Evolutionary conservation across 1,140 invertebrate species (phyloP).

Genomic region (Drosophila paulistorum): DNA sequence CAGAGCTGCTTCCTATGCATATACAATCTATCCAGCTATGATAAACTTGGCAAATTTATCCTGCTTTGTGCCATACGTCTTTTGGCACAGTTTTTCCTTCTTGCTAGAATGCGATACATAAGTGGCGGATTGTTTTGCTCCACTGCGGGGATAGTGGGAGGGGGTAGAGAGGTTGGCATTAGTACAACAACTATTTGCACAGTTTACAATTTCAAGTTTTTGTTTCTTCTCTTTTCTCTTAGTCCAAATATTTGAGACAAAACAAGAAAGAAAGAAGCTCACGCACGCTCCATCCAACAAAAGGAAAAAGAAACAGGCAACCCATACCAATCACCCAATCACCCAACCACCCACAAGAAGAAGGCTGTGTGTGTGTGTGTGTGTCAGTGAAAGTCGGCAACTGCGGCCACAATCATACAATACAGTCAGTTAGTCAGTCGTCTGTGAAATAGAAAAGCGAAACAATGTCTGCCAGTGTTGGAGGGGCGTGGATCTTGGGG

Average conservation of each 20-base stretch:
- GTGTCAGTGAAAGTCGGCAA: constrained; percentile 65
- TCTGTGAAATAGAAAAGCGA: constrained; percentile 79
- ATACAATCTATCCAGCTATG: constrained; percentile 52
- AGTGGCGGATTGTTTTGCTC: background rate
- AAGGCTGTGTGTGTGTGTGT: background rate
- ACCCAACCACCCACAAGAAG: background rate
- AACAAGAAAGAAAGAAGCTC: constrained; percentile 43
- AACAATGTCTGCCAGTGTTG: constrained; percentile 49
- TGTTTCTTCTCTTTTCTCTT: constrained; percentile 41
- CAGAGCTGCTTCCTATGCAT: constrained; percentile 14
- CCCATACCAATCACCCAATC: background rate
- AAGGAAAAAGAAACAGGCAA: no score
- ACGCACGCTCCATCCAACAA: constrained; percentile 35
- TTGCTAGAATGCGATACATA: constrained; percentile 2
- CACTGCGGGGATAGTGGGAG: background rate
- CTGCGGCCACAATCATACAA: constrained; percentile 29
- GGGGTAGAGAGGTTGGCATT: background rate
- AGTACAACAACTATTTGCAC: constrained; percentile 63
- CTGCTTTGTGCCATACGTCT: constrained; percentile 80
- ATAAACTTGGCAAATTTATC: constrained; percentile 81
- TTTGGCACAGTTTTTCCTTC: constrained; percentile 69
- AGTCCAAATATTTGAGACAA: constrained; percentile 67
- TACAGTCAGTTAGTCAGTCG: constrained; percentile 51
- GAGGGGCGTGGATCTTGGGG: background rate
- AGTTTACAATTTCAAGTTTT: constrained; percentile 71